Evolutionary conservation across 2,888 invertebrate species (phyloP), one percentile per base, ranked within the genome.

Genomic region (Hedya salicella): DNA sequence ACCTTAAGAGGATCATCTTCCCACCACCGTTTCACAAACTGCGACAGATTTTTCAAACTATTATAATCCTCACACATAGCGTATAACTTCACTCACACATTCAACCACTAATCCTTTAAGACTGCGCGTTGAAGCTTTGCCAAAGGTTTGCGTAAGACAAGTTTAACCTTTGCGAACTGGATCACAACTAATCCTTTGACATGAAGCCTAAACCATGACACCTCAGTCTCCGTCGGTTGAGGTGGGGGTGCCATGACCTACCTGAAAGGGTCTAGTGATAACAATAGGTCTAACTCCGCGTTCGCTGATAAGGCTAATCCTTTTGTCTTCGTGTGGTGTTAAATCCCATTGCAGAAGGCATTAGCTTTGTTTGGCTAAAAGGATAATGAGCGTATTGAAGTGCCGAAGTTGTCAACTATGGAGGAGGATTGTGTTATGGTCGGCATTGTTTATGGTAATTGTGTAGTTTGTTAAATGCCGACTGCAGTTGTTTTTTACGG

Each of bases 1-100:
- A 88, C 89, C 88, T 88, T 78, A 39, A 70, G 52, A 74, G 84
- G 82, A 71, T 79, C 83, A 52, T 88, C 86, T 73, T 89, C 86
- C 88, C 89, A 89, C 89, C 89, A 91, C 1, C 89, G 80, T 70
- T 85, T 87, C 6, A 89, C 87, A 69, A 89, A 90, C 70, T 79
- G 81, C 14, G 81, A 78, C 61, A 90, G 72, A 72, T 85, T 85
- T 16, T 70, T 74, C 73, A 90, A 78, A 77, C 80, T 81, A 62
- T 77, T 79, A 16, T 83, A 83, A 39, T 74, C 72, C 25, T 80
- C 81, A 75, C 78, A 78, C 82, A 81, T 80, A 11, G 59, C 70
- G 17, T 19, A 46, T 11, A 25, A 49, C 16, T 49, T 49, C 48
- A 59, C 48, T 21, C 48, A 1, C 56, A 59, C 46, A 14, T 3